phyloP scores from a whole-genome alignment of 2,797 vertebrate genomes.

The Natrix natrix region DNA sequence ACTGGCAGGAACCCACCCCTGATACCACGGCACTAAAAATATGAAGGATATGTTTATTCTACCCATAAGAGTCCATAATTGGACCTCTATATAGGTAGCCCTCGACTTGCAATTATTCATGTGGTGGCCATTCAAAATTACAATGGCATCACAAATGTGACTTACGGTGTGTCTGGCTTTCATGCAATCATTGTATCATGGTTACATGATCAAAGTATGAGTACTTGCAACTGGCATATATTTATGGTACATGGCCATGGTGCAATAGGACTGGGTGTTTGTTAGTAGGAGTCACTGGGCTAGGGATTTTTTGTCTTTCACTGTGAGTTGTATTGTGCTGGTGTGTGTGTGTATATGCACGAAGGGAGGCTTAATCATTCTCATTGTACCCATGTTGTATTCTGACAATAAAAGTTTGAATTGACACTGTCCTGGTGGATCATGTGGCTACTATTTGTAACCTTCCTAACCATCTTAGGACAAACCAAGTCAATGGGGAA shows the following conservation, averaged over 20 bases:
- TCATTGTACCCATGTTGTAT: no score
- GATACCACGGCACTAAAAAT: neutral
- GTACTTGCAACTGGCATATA: neutral
- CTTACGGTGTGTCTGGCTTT: neutral
- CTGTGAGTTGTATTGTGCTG: no score
- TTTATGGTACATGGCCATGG: neutral
- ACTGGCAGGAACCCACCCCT: no score
- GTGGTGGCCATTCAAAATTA: neutral
- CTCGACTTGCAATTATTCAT: neutral
- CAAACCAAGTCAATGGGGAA: no score
- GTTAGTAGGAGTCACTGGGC: no score
- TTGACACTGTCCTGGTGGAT: neutral
- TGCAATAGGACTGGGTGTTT: no score
- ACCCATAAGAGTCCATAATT: neutral
- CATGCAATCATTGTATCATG: neutral
- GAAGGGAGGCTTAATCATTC: no score
- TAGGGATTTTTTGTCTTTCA: no score
- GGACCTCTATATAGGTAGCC: neutral
- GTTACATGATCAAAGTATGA: neutral
- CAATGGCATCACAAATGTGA: neutral
- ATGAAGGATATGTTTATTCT: neutral
- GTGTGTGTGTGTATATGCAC: no score
- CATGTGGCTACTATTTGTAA: neutral
- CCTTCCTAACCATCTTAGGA: neutral
- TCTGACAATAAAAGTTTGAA: no score